Percentiles rank a stretch among this genome's conserved stretches.
phyloP scores from a whole-genome alignment of 2,797 vertebrate genomes.

The Leuciscus waleckii region DNA sequence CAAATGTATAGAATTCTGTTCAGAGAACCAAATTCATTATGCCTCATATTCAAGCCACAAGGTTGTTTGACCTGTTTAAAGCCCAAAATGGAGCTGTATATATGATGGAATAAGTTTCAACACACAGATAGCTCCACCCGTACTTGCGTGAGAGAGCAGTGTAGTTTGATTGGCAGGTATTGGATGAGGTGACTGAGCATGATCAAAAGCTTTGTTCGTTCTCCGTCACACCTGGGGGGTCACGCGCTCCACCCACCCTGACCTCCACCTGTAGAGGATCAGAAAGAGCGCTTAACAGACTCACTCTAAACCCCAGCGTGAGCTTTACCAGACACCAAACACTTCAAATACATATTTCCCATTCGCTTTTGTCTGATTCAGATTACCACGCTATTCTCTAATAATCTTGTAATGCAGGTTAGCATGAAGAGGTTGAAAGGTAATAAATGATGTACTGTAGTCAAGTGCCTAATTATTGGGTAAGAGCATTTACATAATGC shows the following conservation, averaged over 20 bases:
- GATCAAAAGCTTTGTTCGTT: slow-evolving; percentile 19
- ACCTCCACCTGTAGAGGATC: background rate
- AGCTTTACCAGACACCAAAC: background rate
- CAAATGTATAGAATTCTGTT: background rate
- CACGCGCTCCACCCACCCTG: slow-evolving; percentile 21
- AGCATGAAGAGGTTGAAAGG: background rate
- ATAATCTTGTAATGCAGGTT: slow-evolving; percentile 18
- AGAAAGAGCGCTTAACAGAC: background rate
- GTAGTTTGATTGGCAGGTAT: slow-evolving; percentile 44
- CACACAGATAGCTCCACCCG: slow-evolving; percentile 36
- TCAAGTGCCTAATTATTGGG: slow-evolving; percentile 31
- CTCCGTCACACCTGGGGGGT: slow-evolving; percentile 24
- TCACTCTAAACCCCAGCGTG: no score
- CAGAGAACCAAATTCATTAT: background rate
- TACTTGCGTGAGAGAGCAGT: slow-evolving; percentile 44
- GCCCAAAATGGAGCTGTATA: background rate
- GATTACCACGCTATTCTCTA: background rate
- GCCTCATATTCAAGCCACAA: background rate
- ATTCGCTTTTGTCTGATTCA: no score
- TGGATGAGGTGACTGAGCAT: slow-evolving; percentile 34
- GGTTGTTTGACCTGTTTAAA: background rate
- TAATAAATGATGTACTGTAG: slow-evolving; percentile 7
- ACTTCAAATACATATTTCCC: background rate
- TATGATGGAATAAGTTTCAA: background rate
- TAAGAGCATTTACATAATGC: slow-evolving; percentile 16